Evolutionary conservation across 2,888 invertebrate species (phyloP).

Genomic region (Orthosia cruda): DNA sequence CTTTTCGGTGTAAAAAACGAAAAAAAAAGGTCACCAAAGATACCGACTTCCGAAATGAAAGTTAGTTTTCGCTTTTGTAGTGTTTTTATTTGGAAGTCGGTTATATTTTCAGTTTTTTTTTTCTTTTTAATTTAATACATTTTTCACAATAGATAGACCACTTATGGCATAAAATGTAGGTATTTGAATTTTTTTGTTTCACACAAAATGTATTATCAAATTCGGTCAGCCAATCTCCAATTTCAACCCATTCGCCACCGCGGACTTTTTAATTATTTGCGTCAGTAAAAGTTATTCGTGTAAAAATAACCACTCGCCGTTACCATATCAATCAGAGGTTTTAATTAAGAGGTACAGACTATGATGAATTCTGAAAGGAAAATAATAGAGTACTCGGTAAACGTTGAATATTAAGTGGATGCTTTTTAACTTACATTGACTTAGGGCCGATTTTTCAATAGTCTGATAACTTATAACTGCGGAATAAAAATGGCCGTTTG

Average conservation of each 20-base stretch:
- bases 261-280: constrained; percentile 41
- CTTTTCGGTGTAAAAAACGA: too few relatives aligned
- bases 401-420: neutral
- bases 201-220: constrained; percentile 30
- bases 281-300: constrained; percentile 14
- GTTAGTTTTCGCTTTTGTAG: too few relatives aligned
- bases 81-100: too few relatives aligned
- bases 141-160: too few relatives aligned
- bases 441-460: too few relatives aligned
- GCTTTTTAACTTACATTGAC: neutral
- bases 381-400: neutral
- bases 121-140: too few relatives aligned
- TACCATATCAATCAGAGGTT: constrained; percentile 36
- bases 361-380: neutral
- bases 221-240: constrained; percentile 47
- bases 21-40: too few relatives aligned
- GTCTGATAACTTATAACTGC: too few relatives aligned
- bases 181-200: neutral
- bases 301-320: constrained; percentile 22
- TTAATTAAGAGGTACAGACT: constrained; percentile 16
- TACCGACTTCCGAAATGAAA: too few relatives aligned
- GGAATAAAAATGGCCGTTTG: too few relatives aligned
- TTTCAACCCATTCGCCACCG: constrained; percentile 44
- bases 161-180: too few relatives aligned
- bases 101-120: too few relatives aligned